Percentiles rank a stretch among this genome's conserved stretches.
Conservation (phyloP, 2,888 invertebrate genomes). For the Plebejus anna region DNA sequence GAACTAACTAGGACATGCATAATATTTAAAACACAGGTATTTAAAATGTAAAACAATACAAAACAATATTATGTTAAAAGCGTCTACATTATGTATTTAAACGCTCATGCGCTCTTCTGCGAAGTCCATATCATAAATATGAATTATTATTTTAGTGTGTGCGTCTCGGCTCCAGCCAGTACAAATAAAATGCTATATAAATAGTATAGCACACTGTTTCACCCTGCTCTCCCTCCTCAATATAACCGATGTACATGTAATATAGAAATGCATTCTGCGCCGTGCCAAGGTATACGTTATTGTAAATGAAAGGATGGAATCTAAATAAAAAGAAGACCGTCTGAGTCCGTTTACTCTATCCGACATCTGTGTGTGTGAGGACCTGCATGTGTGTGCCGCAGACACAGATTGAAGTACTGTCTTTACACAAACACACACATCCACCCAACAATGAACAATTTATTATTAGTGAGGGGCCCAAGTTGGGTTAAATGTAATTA, state of each 20-base stretch:
- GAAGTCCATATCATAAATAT: slow-evolving; percentile 41
- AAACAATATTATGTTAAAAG: not conserved
- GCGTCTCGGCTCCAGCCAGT: slow-evolving; percentile 33
- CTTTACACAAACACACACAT: slow-evolving; percentile 42
- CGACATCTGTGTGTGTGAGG: slow-evolving; percentile 48
- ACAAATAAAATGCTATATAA: slow-evolving; percentile 32
- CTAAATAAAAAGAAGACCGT: slow-evolving; percentile 60
- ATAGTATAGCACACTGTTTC: slow-evolving; percentile 36
- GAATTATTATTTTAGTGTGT: slow-evolving; percentile 37
- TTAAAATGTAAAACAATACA: slow-evolving; percentile 12
- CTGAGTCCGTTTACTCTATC: slow-evolving; percentile 45
- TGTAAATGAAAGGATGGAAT: slow-evolving; percentile 57
- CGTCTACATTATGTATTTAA: slow-evolving; percentile 42
- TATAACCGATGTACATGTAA: slow-evolving; percentile 34
- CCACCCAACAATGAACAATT: slow-evolving; percentile 46
- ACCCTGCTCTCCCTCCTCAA: slow-evolving; percentile 34
- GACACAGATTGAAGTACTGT: slow-evolving; percentile 51
- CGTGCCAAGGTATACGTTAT: slow-evolving; percentile 38
- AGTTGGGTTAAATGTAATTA: slow-evolving; percentile 46
- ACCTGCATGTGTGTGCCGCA: slow-evolving; percentile 43
- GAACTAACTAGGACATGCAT: not conserved
- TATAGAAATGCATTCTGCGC: slow-evolving; percentile 47
- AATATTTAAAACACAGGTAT: not conserved
- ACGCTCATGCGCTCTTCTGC: slow-evolving; percentile 47
- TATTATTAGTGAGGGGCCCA: slow-evolving; percentile 56